phyloP scores from a whole-genome alignment of 2,113 vertebrate species.

The Caloenas nicobarica region DNA sequence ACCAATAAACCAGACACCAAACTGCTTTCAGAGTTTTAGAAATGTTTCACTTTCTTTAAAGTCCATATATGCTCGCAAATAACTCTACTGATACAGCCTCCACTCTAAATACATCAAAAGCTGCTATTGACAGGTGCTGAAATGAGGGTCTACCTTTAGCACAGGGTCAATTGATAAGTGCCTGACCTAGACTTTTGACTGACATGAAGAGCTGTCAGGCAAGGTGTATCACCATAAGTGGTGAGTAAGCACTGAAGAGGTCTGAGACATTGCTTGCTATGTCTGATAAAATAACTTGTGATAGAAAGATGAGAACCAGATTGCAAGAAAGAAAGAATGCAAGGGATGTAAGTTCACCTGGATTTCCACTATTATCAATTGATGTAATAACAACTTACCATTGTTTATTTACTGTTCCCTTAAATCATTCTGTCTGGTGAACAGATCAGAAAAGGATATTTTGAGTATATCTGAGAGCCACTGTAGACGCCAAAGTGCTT shows the following conservation, averaged over 20 bases:
- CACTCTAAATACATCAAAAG: constrained; percentile 70
- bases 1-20: background rate
- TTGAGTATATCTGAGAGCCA: background rate
- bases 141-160: constrained; percentile 77
- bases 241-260: constrained; percentile 20
- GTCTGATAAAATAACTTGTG: background rate
- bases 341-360: background rate
- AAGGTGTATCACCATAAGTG: constrained; percentile 40
- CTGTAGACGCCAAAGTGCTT: background rate
- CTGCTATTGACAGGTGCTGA: constrained; percentile 76
- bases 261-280: background rate
- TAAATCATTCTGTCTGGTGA: background rate
- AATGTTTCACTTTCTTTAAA: constrained; percentile 42
- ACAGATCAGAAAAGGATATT: background rate
- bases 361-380: background rate
- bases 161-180: constrained; percentile 81
- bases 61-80: constrained; percentile 24
- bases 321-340: background rate
- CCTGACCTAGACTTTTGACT: constrained; percentile 77
- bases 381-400: background rate
- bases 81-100: constrained; percentile 25
- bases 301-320: background rate
- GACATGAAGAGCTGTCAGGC: constrained; percentile 75
- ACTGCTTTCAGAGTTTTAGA: background rate
- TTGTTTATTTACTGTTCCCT: background rate